phyloP scores from a whole-genome alignment of 2,113 vertebrate species.

The Trogon melanurus region DNA sequence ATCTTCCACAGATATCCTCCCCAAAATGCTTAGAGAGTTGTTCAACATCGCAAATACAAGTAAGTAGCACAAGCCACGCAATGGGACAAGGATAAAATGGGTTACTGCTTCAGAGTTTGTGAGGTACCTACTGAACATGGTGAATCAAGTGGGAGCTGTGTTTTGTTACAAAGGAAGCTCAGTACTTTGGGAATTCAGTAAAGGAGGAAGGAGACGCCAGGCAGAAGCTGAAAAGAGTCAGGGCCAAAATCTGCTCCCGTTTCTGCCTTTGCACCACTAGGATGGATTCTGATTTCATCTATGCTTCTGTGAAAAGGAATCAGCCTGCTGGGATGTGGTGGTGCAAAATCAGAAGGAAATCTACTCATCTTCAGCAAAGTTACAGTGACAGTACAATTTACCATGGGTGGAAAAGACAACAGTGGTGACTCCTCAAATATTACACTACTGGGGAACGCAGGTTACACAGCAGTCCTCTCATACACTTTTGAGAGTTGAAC shows the following conservation, averaged over 20 bases:
- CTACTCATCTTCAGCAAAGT: not conserved
- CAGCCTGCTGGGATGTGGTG: not conserved
- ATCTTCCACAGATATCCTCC: not conserved
- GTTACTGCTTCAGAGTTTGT: not conserved
- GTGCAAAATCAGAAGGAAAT: not conserved
- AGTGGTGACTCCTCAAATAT: not conserved
- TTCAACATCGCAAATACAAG: not conserved
- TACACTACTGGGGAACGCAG: not conserved
- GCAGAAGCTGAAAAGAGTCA: not conserved
- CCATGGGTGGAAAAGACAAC: not conserved
- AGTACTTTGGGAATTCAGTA: not conserved
- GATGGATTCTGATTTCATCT: not conserved
- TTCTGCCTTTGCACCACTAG: not conserved
- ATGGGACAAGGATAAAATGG: not conserved
- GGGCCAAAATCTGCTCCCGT: not conserved
- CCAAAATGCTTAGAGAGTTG: not conserved
- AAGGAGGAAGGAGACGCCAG: not conserved
- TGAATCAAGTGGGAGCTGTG: not conserved
- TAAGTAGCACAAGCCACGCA: not conserved
- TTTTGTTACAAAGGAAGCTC: not conserved
- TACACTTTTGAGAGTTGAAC: not conserved
- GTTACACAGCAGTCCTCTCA: not conserved
- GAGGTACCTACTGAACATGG: fast-evolving
- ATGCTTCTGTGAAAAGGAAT: not conserved
- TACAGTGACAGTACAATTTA: not conserved